Base-by-base conservation (phyloP, 2,888 invertebrate species). In the Troglohyphantes excavatus region DNA sequence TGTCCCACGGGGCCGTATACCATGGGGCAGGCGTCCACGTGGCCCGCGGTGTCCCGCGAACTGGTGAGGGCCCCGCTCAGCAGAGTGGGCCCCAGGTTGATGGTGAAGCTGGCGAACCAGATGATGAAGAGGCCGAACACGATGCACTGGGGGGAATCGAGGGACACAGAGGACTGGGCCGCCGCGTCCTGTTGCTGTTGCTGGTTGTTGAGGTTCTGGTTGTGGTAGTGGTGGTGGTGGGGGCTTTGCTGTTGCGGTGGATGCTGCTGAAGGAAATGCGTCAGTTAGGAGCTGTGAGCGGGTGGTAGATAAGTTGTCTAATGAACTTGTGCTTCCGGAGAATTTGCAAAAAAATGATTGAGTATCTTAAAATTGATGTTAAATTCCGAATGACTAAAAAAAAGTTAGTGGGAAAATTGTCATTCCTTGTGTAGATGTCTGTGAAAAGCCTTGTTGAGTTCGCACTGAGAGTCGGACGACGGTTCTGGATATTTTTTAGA, bases 51-150 rank as follows among this genome's bases (percentile, higher is more conserved):
- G 91, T 93, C 93, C 5, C 96, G 96, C 93, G 96, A 96, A 88
- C 96, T 96, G 13, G 97, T 97, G 91, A 97, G 94, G 65, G 97
- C 97, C 75, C 97, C 97, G 93, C 95, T 96, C 93, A 97, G 94
- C 94, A 97, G 97, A 46, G 97, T 97, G 39, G 97, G 97, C 29
- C 97, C 97, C 92, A 98, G 95, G 94, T 98, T 97, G 93, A 97
- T 96, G 78, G 97, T 97, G 93, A 97, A 96, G 90, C 96, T 96
- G 81, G 97, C 97, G 94, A 98, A 97, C 97, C 97, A 98, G 93
- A 97, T 97, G 96, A 97, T 97, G 94, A 97, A 97, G 79, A 97
- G 96, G 91, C 97, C 97, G 94, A 98, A 98, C 73, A 97, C 95
- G 91, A 97, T 97, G 94, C 98, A 98, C 95, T 97, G 96, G 2